Base-by-base conservation (phyloP, 2,113 vertebrate genomes). In the Canis aureus region DNA sequence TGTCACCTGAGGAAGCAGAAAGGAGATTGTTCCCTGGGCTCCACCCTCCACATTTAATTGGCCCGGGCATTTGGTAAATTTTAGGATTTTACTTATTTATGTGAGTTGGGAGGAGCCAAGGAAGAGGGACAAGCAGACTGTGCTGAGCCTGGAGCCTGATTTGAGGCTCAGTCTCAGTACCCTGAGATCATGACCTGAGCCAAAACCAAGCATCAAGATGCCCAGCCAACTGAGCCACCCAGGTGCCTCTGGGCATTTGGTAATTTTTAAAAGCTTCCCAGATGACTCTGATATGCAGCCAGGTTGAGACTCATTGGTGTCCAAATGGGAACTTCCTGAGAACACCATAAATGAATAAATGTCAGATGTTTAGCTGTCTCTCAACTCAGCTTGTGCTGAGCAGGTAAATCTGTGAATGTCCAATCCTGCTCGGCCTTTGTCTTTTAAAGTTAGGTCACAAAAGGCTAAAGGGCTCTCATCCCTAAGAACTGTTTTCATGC, bases 381-480 rank as follows among this genome's bases (percentile, higher is more conserved):
- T 97, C 96, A 17, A 80, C 3, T 62, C n/a, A 64, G 1, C 95
- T 64, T 49, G 32, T 69, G 27, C 83, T 92, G 81, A 82, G 49
- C 76, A 53, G 95, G 88, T 89, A 85, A 89, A 69, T 74, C 35
- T 60, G 38, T 95, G 12, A 84, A 85, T 93, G 82, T 19, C 78
- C 87, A 66, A 29, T 81, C 7, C 78, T 93, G 92, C 83, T 91
- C 32, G 85, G 73, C 84, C 32, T 81, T 66, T 89, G 43, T 94
- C 88, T 86, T 93, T 89, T 92, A 67, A 13, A 85, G 79, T 89
- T 91, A 81, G 59, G 66, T 82, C 81, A 83, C 88, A 88, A 11
- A 71, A 97, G 91, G 57, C 23, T 67, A 43, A 97, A 96, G 73
- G 88, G 80, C 85, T 93, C 4, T 29, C 32, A 49, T 57, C 27